Conservation (phyloP, 2,113 vertebrate species). For the Notarius quadriscutis region DNA sequence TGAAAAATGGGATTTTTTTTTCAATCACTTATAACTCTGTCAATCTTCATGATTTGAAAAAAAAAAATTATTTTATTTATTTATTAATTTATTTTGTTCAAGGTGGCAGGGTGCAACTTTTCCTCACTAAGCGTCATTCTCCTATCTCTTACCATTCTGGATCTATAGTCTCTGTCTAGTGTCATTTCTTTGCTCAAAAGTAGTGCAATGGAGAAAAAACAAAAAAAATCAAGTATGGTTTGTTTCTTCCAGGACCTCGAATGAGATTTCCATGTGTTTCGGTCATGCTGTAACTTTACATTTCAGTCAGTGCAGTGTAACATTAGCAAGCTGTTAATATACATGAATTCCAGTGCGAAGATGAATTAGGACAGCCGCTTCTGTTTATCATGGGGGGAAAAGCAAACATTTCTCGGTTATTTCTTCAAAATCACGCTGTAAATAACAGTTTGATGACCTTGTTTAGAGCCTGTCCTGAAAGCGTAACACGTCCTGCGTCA, state of each 20-base stretch:
- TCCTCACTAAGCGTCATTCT: too few relatives aligned
- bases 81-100: too few relatives aligned
- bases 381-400: not conserved
- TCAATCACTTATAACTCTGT: too few relatives aligned
- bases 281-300: not conserved
- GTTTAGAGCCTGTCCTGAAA: not conserved
- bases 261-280: not conserved
- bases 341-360: not conserved
- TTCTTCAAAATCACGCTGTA: not conserved
- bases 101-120: too few relatives aligned
- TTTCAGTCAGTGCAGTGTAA: not conserved
- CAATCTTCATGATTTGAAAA: too few relatives aligned
- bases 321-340: not conserved
- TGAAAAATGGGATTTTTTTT: too few relatives aligned
- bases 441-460: not conserved
- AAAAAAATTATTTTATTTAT: too few relatives aligned
- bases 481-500: not conserved
- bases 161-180: not conserved
- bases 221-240: too few relatives aligned
- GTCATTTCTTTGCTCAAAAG: not conserved
- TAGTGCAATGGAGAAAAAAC: not conserved
- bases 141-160: too few relatives aligned
- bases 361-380: not conserved
- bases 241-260: not conserved
- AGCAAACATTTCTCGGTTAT: not conserved